phyloP scores from a whole-genome alignment of 2,888 invertebrate species.

The Orthosia gothica region DNA sequence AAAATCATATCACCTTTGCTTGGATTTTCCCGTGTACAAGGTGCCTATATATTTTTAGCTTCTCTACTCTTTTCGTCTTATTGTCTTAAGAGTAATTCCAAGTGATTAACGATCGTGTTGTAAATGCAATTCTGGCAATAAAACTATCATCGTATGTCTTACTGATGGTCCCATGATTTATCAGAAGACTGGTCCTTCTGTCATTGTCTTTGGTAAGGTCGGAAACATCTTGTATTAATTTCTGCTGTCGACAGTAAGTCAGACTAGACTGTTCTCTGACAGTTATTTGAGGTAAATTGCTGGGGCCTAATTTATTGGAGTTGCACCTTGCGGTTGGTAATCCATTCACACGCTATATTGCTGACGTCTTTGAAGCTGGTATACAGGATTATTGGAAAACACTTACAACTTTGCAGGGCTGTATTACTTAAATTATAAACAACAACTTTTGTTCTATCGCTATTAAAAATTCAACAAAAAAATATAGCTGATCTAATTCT shows the following conservation, averaged over 20 bases:
- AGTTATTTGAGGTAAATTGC: constrained; percentile 26
- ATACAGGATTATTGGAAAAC: no score
- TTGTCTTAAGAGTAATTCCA: constrained; percentile 54
- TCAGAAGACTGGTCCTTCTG: constrained; percentile 59
- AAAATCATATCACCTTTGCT: constrained; percentile 29
- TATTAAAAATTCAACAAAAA: no score
- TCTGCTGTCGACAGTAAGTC: constrained; percentile 41
- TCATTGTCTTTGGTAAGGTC: constrained; percentile 48
- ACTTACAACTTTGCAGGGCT: no score
- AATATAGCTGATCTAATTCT: no score
- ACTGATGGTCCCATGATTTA: constrained; percentile 66
- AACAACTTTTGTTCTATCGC: no score
- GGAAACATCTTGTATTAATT: constrained; percentile 59
- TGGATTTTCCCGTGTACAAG: constrained; percentile 13
- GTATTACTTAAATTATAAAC: no score
- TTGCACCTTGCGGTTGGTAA: constrained; percentile 17
- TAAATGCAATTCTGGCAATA: constrained; percentile 61
- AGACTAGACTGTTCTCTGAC: constrained; percentile 11
- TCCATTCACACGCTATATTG: constrained; percentile 9
- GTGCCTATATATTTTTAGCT: constrained; percentile 50
- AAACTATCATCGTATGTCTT: constrained; percentile 65
- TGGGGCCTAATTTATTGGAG: constrained; percentile 24
- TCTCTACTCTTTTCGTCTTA: constrained; percentile 42
- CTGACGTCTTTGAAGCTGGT: neutral
- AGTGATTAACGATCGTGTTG: constrained; percentile 59